These are phyloP conservation scores for Plebejus melissa DNA, from an alignment of 2,888 invertebrate species.

Conservation along the genomic window DNA sequence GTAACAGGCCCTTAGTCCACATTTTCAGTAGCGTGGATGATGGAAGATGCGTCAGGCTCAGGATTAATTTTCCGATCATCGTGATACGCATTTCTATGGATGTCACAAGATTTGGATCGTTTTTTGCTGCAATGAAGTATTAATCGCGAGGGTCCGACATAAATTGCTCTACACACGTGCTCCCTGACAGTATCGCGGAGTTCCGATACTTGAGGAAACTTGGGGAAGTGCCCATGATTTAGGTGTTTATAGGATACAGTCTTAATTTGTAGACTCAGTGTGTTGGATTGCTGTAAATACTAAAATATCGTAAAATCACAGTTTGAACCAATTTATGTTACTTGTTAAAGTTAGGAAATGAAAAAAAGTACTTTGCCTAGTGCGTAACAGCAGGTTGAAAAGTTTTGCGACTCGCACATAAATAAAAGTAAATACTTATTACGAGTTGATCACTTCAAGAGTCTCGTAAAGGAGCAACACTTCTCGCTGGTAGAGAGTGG, in stretches of 20 bases:
- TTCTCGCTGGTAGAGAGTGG: no score
- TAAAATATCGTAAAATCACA: no score
- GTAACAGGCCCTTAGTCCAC: background rate
- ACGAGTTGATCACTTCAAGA: no score
- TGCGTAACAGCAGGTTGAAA: no score
- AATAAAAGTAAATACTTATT: no score
- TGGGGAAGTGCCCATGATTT: slow-evolving; percentile 43
- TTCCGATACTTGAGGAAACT: slow-evolving; percentile 49
- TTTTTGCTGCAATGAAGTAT: slow-evolving; percentile 40
- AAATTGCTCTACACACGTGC: slow-evolving; percentile 68
- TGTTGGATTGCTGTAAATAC: no score
- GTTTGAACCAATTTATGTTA: no score
- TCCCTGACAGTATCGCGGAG: slow-evolving; percentile 60
- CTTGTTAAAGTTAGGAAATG: no score
- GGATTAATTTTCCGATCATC: background rate
- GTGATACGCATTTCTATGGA: background rate
- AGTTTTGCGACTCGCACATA: no score
- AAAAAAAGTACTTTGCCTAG: no score
- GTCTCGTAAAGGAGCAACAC: no score
- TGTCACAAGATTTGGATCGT: slow-evolving; percentile 35
- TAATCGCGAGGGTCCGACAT: slow-evolving; percentile 30
- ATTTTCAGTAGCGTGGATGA: background rate
- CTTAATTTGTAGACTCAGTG: no score
- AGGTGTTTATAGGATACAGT: background rate
- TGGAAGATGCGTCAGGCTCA: background rate